A percentile compares a stretch with the other conserved stretches of the same genome.
phyloP scores from a whole-genome alignment of 1,140 invertebrate genomes.

The Drosophila neocordata region DNA sequence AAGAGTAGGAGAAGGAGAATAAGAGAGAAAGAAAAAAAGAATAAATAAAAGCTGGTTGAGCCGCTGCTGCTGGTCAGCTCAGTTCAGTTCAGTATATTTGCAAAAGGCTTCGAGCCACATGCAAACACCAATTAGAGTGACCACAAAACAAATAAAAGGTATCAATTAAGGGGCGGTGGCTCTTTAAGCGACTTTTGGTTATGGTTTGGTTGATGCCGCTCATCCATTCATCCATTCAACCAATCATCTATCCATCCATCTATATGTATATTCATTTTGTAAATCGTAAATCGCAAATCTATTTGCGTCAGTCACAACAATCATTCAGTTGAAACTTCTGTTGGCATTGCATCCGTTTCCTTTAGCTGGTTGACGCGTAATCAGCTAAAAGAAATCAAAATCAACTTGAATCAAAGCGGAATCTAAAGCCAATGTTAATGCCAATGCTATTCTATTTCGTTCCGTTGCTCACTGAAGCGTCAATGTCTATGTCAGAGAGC shows the following conservation, averaged over 20 bases:
- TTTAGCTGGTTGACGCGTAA: slow-evolving; percentile 48
- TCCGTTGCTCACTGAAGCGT: slow-evolving; percentile 42
- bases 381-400: slow-evolving; percentile 77
- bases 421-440: neutral
- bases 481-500: slow-evolving; percentile 58
- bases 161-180: slow-evolving; percentile 64
- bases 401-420: slow-evolving; percentile 11
- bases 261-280: slow-evolving; percentile 41
- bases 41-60: neutral
- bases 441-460: slow-evolving; percentile 11
- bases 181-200: slow-evolving; percentile 25
- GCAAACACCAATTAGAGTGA: slow-evolving; percentile 81
- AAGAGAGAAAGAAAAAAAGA: neutral
- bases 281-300: slow-evolving; percentile 44
- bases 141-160: slow-evolving; percentile 75
- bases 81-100: slow-evolving; percentile 60
- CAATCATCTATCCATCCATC: slow-evolving; percentile 19
- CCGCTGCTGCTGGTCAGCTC: slow-evolving; percentile 54
- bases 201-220: neutral
- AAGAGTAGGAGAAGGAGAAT: neutral
- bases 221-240: neutral
- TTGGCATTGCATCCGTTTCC: slow-evolving; percentile 60
- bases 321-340: slow-evolving; percentile 30
- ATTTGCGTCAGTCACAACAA: slow-evolving; percentile 56
- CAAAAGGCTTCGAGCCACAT: slow-evolving; percentile 75